Evolutionary conservation across 2,113 vertebrate species (phyloP), one percentile per base, ranked within the genome.

Genomic region (Alectura lathami): DNA sequence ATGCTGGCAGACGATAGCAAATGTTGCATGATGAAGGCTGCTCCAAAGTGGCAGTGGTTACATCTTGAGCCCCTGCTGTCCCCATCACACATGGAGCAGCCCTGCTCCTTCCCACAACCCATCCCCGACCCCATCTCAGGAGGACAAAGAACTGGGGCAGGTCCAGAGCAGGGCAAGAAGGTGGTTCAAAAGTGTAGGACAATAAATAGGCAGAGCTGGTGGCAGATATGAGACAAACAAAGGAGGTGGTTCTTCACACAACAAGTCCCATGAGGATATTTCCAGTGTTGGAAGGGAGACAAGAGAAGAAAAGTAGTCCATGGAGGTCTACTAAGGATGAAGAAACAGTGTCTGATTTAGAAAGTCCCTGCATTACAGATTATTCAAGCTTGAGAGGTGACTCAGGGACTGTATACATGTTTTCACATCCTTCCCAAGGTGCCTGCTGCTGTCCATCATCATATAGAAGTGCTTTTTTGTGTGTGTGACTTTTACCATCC

Each of bases 131-230:
- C 4, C 6, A 0, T 14, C 9, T 43, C 75, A 63, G 56, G 17
- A 40, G n/a, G 1, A 29, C 4, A 5, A 3, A 53, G 13, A 76
- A 22, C 29, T 26, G 14, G 43, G 18, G 3, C 5, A 24, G 13
- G 20, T 60, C 40, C 64, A 66, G 66, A 66, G 48, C 40, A 23
- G 6, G 38, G 24, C 26, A 74, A 51, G 68, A 81, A 74, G 1
- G 3, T 40, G 78, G 27, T 34, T 66, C 17, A 22, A 14, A 75
- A 74, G 2, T 0, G 0, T 24, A 26, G 34, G 30, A 30, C 7
- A 29, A 22, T 43, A 70, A 64, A 56, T 2, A 13, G n/a, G n/a
- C 29, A 0, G 0, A 69, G 11, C 10, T 16, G 84, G 57, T 50
- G 72, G 32, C 29, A 53, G 45, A 30, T 54, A 15, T 1, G 2